phyloP scores from a whole-genome alignment of 2,797 vertebrate species.

The Dryobates pubescens region DNA sequence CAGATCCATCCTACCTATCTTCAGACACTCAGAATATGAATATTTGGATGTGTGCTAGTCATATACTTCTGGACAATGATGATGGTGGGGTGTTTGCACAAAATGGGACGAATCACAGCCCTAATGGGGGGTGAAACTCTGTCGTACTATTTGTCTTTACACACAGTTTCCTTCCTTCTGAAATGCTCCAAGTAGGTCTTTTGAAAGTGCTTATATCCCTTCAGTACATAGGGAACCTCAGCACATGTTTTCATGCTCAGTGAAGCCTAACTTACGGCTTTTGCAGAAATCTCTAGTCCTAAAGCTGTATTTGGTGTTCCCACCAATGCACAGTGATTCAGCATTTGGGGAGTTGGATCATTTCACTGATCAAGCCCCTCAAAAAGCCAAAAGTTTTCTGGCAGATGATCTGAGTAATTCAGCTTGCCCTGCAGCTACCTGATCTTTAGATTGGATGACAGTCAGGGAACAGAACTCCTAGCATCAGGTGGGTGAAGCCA shows the following conservation, averaged over 20 bases:
- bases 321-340: neutral
- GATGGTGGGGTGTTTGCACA: neutral
- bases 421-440: neutral
- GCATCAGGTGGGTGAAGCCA: neutral
- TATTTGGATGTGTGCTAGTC: neutral
- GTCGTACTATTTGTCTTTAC: neutral
- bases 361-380: neutral
- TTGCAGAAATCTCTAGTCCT: neutral
- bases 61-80: neutral
- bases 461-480: neutral
- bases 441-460: neutral
- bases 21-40: neutral
- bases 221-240: neutral
- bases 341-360: neutral
- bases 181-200: neutral
- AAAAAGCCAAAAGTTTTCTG: neutral
- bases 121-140: neutral
- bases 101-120: neutral
- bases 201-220: neutral
- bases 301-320: neutral
- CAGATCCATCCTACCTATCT: neutral
- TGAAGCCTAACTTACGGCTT: neutral
- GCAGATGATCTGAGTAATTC: neutral
- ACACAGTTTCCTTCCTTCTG: neutral
- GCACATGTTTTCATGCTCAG: neutral